A percentile compares a stretch with the other conserved stretches of the same genome.
Evolutionary conservation across 2,888 invertebrate genomes (phyloP).

Genomic region (Dendrolimus pini): DNA sequence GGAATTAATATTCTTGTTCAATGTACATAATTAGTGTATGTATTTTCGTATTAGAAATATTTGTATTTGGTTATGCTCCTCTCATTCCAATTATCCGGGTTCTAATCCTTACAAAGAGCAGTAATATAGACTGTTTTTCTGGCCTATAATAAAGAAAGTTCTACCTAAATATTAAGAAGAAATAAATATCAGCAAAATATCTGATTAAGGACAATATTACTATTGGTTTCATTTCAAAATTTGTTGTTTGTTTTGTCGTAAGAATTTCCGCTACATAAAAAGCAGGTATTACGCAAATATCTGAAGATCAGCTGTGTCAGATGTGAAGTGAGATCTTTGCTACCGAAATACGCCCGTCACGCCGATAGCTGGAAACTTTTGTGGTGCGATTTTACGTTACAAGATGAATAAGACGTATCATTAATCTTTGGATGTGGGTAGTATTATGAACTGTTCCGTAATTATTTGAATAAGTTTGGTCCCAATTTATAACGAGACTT

Average conservation of each 20-base stretch:
- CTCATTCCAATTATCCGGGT: too few relatives aligned
- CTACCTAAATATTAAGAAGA: too few relatives aligned
- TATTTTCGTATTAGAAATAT: too few relatives aligned
- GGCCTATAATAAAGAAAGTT: too few relatives aligned
- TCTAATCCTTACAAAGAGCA: too few relatives aligned
- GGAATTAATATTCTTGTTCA: too few relatives aligned
- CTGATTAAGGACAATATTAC: too few relatives aligned
- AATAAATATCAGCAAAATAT: too few relatives aligned
- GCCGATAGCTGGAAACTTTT: constrained; percentile 14
- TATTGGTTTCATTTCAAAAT: too few relatives aligned
- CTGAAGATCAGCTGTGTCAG: constrained; percentile 5
- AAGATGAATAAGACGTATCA: constrained; percentile 31
- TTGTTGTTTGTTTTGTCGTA: not conserved
- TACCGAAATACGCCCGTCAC: constrained; percentile 11
- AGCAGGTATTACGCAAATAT: constrained; percentile 2
- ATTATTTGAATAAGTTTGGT: not conserved
- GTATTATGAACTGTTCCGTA: not conserved
- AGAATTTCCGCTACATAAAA: not conserved
- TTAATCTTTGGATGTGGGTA: constrained; percentile 20
- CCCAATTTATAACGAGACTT: not conserved
- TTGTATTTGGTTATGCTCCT: too few relatives aligned
- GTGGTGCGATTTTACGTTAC: constrained; percentile 16
- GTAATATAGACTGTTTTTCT: too few relatives aligned
- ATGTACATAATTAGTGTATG: too few relatives aligned
- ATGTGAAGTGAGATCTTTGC: constrained; percentile 6